Evolutionary conservation across 1,140 invertebrate genomes (phyloP), one percentile per base, ranked within the genome.

Genomic region (Pseudomyrmex cubaensis): DNA sequence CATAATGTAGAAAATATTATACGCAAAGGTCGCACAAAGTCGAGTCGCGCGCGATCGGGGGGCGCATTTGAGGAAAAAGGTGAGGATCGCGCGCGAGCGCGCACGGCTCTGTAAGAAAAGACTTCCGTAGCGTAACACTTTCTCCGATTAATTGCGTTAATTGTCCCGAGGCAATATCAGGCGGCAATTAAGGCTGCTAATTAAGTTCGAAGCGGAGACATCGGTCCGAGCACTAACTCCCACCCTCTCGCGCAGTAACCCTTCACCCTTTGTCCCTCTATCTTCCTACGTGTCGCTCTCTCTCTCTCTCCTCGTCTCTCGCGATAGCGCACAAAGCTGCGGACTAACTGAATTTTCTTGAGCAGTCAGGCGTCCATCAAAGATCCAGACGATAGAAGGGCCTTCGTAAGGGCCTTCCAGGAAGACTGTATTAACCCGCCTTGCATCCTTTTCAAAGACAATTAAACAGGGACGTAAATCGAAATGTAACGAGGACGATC

Each of bases 281-380:
- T 88, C 87, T 46, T 84, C 76, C 85, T 90, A 35, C 54, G 66
- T 72, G 84, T 89, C 87, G 52, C 61, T 64, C 74, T 83, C 57
- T 72, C 50, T 87, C 35, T 78, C 69, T 82, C 76, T 72, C 85
- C 87, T 73, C 85, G 82, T 78, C 54, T 56, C 48, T 64, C 88
- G 82, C 83, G 83, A 89, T 90, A 93, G 92, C 92, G 93, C 92
- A 93, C 93, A 93, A 94, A 94, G 93, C 92, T 93, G 88, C 90
- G 89, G 91, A 91, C 92, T 94, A 94, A 94, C 93, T 94, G 90
- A 94, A 94, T 94, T 94, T 94, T 94, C 94, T 94, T 94, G 92
- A 93, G 93, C 92, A 93, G 91, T 87, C 89, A 89, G 86, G 89
- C 90, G 92, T 92, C 92, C 93, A 94, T 94, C 93, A 93, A 94